Evolutionary conservation across 2,888 invertebrate species (phyloP).

Genomic region (Entomobrya proxima): DNA sequence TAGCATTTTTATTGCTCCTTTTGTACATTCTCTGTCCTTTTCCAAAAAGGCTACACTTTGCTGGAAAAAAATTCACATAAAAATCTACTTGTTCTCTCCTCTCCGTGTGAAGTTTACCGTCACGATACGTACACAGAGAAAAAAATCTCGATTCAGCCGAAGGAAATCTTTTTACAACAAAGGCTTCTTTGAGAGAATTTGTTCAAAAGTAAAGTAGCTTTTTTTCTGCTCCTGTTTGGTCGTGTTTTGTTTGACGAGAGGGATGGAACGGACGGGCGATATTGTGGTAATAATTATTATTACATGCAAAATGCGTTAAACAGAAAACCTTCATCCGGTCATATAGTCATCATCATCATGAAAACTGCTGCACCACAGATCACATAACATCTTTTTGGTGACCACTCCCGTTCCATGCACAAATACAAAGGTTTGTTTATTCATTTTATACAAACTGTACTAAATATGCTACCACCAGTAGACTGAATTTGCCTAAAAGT

Average conservation of each 20-base stretch:
- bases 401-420: slow-evolving; percentile 40
- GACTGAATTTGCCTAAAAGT: background rate
- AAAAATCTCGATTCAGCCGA: background rate
- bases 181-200: background rate
- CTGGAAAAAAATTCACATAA: background rate
- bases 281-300: slow-evolving; percentile 28
- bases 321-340: slow-evolving; percentile 45
- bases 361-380: background rate
- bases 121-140: too few species aligned
- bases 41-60: background rate
- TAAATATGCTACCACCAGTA: background rate
- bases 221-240: slow-evolving; percentile 8
- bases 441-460: background rate
- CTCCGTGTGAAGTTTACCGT: too few species aligned
- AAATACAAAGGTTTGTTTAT: slow-evolving; percentile 7
- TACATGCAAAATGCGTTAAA: slow-evolving; percentile 48
- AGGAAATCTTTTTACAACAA: background rate
- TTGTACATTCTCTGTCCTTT: background rate
- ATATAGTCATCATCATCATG: background rate
- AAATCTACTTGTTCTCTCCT: slow-evolving; percentile 31
- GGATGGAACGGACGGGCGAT: background rate
- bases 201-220: background rate
- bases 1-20: background rate
- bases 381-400: background rate
- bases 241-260: slow-evolving; percentile 33